Evolutionary conservation across 1,140 invertebrate genomes (phyloP), one percentile per base, ranked within the genome.

Genomic region (Lethrus apterus): DNA sequence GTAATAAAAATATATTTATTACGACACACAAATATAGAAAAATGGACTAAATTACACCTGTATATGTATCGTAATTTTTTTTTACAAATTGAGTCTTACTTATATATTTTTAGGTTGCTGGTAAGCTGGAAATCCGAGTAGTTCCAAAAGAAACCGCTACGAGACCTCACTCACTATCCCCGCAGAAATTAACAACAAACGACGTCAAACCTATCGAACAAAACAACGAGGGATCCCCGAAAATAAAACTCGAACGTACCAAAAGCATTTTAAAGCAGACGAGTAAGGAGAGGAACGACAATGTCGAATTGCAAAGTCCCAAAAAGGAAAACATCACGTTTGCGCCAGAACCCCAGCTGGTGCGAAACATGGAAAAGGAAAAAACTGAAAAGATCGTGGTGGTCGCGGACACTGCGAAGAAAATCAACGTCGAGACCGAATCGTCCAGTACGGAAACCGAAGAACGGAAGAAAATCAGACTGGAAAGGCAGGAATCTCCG

Each of bases 51-150:
- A 26, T 26, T 26, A 26, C n/a, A 7, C n/a, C 24, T 26, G n/a
- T n/a, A n/a, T n/a, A n/a, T n/a, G n/a, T n/a, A n/a, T n/a, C n/a
- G n/a, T n/a, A n/a, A n/a, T n/a, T n/a, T n/a, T n/a, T n/a, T n/a
- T n/a, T n/a, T n/a, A n/a, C n/a, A n/a, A n/a, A n/a, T n/a, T n/a
- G n/a, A n/a, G n/a, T n/a, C n/a, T n/a, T n/a, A 26, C 20, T 38
- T 18, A 13, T 18, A 9, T 52, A 34, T 45, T 56, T 46, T 9
- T 29, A 65, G 58, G 64, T 66, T 8, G 64, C 63, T 7, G 85
- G 84, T 31, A 76, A 84, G 44, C 70, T 89, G 20, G 85, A 90
- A 71, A 89, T 89, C 47, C 74, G 86, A 35, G 84, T 90, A 18
- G 76, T 88, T 24, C 68, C 71, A 44, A 70, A 71, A 65, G 66